Conservation (phyloP, 2,113 vertebrate genomes). For the Prinia subflava region DNA sequence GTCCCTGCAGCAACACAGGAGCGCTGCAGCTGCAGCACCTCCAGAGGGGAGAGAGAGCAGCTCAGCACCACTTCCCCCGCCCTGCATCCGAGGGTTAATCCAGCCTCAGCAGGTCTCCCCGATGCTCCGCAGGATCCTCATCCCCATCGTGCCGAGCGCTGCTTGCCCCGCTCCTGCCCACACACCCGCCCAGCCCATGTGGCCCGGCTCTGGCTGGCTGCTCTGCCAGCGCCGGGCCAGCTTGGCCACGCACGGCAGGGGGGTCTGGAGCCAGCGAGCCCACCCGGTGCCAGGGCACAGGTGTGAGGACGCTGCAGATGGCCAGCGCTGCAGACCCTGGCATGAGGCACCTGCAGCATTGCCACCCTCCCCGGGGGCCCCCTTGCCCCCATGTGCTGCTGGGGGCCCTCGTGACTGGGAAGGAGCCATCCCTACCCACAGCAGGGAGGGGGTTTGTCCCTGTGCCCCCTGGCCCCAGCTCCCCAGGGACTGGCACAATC, state of each 20-base stretch:
- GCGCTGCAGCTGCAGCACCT: neutral
- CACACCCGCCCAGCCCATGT: neutral
- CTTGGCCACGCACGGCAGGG: rapidly evolving
- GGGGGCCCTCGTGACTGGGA: no score
- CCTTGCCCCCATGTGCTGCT: neutral
- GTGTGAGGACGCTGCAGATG: neutral
- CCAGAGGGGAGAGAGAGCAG: neutral
- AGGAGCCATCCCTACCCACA: neutral
- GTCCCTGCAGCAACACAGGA: neutral
- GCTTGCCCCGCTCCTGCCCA: neutral
- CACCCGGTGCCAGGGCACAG: neutral
- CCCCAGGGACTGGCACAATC: neutral
- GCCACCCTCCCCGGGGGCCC: neutral
- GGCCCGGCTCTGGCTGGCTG: neutral
- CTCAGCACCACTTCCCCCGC: neutral
- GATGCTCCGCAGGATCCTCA: rapidly evolving
- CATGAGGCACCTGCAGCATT: neutral
- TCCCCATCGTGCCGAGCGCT: rapidly evolving
- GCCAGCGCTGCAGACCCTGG: neutral
- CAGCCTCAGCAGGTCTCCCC: rapidly evolving
- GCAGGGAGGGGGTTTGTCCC: neutral
- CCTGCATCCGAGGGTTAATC: rapidly evolving
- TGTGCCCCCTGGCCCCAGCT: neutral
- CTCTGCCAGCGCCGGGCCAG: neutral
- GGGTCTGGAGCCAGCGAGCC: neutral